Conservation (phyloP, 2,888 invertebrate genomes). For the Fragum fragum region DNA sequence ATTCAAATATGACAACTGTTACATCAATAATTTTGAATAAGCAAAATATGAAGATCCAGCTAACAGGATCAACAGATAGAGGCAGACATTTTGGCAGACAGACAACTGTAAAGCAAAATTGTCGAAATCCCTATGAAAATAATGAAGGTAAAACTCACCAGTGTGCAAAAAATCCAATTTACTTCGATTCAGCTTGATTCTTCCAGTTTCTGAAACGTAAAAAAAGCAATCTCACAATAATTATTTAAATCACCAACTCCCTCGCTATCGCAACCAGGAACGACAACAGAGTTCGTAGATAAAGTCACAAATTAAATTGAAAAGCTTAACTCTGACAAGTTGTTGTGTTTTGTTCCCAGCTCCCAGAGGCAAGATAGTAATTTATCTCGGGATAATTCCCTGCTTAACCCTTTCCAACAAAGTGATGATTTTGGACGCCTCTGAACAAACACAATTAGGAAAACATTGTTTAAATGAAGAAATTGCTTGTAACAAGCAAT, state of each 20-base stretch:
- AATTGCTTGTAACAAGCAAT: too few relatives aligned
- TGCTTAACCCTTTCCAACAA: not conserved
- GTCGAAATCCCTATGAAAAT: too few relatives aligned
- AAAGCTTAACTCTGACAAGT: constrained; percentile 34
- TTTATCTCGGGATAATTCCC: constrained; percentile 3
- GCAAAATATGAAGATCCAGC: too few relatives aligned
- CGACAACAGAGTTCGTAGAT: not conserved
- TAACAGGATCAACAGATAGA: too few relatives aligned
- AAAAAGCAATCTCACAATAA: constrained; percentile 3
- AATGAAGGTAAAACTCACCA: not conserved
- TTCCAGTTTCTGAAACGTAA: not conserved
- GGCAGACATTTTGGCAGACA: too few relatives aligned
- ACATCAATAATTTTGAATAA: too few relatives aligned
- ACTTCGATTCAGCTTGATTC: not conserved
- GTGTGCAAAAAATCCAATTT: not conserved
- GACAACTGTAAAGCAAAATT: too few relatives aligned
- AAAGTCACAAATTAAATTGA: constrained; percentile 35
- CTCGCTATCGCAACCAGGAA: constrained; percentile 7
- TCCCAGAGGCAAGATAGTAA: constrained; percentile 27
- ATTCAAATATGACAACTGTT: too few relatives aligned
- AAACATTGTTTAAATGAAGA: too few relatives aligned
- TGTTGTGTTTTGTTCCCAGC: constrained; percentile 25
- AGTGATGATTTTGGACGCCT: too few relatives aligned
- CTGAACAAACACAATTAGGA: too few relatives aligned
- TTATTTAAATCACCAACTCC: constrained; percentile 8